phyloP scores from a whole-genome alignment of 1,140 invertebrate genomes.

The Heliconius nattereri region DNA sequence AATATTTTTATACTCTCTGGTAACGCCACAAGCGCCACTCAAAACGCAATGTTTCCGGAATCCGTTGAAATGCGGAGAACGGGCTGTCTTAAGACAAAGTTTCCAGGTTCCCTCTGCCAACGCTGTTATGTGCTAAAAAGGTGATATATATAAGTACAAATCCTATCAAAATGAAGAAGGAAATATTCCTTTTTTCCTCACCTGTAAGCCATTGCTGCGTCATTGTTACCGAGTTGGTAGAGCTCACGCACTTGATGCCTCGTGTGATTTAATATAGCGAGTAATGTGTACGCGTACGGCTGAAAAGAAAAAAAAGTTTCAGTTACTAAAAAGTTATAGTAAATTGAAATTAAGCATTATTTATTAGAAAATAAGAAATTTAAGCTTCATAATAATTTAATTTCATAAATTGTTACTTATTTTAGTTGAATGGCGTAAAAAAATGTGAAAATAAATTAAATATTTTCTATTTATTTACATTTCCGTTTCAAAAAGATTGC shows the following conservation, averaged over 20 bases:
- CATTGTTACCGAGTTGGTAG: slow-evolving; percentile 84
- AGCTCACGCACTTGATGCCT: slow-evolving; percentile 87
- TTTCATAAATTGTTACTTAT: too few relatives aligned
- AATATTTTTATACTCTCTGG: too few relatives aligned
- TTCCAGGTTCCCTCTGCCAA: too few relatives aligned
- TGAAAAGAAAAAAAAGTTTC: slow-evolving; percentile 54
- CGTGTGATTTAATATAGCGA: slow-evolving; percentile 89
- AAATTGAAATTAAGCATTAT: not conserved
- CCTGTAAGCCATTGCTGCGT: slow-evolving; percentile 85
- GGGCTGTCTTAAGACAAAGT: too few relatives aligned
- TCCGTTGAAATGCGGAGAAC: too few relatives aligned
- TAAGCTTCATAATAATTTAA: not conserved
- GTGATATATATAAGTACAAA: not conserved
- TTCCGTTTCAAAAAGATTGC: not conserved
- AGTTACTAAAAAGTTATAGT: not conserved
- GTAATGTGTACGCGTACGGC: slow-evolving; percentile 86
- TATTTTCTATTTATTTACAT: not conserved
- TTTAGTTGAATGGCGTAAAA: not conserved
- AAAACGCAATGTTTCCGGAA: too few relatives aligned
- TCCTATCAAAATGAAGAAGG: not conserved
- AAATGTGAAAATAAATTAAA: not conserved
- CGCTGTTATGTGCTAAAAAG: too few relatives aligned
- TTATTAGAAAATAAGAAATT: not conserved
- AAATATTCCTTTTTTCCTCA: too few relatives aligned
- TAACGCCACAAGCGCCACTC: too few relatives aligned